Percentiles rank a stretch among this genome's conserved stretches.
Conservation (phyloP, 35 echinoderm and acorn worm genomes). For the Apostichopus californicus region DNA sequence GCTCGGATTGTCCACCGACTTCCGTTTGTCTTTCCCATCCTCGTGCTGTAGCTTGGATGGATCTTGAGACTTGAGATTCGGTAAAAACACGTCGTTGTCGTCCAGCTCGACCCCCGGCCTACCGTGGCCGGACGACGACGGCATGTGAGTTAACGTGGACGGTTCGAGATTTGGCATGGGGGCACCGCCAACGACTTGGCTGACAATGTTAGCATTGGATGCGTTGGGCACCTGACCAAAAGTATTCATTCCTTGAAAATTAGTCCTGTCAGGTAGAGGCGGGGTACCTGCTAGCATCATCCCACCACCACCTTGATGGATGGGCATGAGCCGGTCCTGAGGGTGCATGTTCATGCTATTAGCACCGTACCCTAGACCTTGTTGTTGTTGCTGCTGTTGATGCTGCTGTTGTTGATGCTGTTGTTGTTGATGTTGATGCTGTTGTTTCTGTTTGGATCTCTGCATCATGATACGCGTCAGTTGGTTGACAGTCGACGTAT, state of each 20-base stretch:
- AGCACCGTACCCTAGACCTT: conserved; percentile 32
- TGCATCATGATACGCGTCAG: conserved; percentile 42
- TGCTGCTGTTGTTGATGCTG: conserved; percentile 61
- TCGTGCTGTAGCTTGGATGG: neutral
- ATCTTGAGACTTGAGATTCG: conserved; percentile 43
- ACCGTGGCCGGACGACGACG: conserved; percentile 49
- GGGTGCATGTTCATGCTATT: conserved; percentile 49
- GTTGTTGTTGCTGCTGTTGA: conserved; percentile 50
- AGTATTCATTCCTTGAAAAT: conserved; percentile 24
- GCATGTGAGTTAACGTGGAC: conserved; percentile 47
- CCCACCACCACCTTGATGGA: conserved; percentile 4
- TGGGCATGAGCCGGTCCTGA: conserved; percentile 9
- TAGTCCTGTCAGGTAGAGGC: conserved; percentile 47
- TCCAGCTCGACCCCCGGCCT: conserved; percentile 44
- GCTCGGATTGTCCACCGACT: conserved; percentile 63
- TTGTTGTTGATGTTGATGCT: conserved; percentile 65
- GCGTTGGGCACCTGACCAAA: conserved; percentile 21
- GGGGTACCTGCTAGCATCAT: conserved; percentile 29
- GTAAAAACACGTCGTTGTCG: conserved; percentile 69
- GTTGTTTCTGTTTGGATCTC: conserved; percentile 42
- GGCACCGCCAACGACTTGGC: neutral
- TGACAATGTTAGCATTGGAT: neutral
- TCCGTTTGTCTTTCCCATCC: conserved; percentile 39
- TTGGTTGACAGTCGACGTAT: conserved; percentile 22
- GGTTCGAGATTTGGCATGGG: conserved; percentile 58